These are phyloP conservation scores for Erebia ligea DNA, from an alignment of 2,888 invertebrate genomes.

Conservation along the genomic window DNA sequence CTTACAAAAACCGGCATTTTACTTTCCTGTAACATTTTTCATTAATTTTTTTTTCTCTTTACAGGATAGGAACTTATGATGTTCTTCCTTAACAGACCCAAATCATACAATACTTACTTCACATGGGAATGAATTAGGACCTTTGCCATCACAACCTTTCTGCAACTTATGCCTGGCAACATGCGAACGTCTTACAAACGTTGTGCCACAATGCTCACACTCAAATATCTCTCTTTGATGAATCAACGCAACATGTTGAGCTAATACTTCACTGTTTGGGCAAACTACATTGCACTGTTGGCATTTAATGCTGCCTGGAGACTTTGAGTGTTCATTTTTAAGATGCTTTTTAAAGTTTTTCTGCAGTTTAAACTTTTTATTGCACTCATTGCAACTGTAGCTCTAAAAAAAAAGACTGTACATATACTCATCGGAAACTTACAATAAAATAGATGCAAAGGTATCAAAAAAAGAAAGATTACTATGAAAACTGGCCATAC, in stretches of 20 bases:
- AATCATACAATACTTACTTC: conserved; percentile 56
- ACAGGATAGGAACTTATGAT: too few species aligned
- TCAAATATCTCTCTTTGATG: conserved; percentile 77
- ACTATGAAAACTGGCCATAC: conserved; percentile 14
- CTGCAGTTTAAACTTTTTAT: conserved; percentile 88
- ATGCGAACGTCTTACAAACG: conserved; percentile 90
- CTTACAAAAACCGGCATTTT: too few species aligned
- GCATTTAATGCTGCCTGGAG: conserved; percentile 84
- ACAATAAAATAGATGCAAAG: conserved; percentile 10
- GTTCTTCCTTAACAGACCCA: not conserved
- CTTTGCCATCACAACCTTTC: conserved; percentile 86
- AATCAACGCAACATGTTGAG: conserved; percentile 87
- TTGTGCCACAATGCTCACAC: conserved; percentile 87
- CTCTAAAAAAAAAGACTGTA: conserved; percentile 46
- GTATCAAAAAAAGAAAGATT: not conserved
- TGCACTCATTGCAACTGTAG: conserved; percentile 82
- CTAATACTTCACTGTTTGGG: conserved; percentile 83
- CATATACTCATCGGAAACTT: not conserved
- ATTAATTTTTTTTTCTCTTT: too few species aligned
- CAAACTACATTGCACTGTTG: conserved; percentile 87
- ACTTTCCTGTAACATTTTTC: too few species aligned
- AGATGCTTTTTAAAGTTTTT: conserved; percentile 86
- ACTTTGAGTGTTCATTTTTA: conserved; percentile 86
- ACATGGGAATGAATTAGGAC: conserved; percentile 55
- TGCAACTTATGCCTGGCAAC: conserved; percentile 87